Evolutionary conservation across 2,113 vertebrate genomes (phyloP).

Genomic region (Pelmatolapia mariae): DNA sequence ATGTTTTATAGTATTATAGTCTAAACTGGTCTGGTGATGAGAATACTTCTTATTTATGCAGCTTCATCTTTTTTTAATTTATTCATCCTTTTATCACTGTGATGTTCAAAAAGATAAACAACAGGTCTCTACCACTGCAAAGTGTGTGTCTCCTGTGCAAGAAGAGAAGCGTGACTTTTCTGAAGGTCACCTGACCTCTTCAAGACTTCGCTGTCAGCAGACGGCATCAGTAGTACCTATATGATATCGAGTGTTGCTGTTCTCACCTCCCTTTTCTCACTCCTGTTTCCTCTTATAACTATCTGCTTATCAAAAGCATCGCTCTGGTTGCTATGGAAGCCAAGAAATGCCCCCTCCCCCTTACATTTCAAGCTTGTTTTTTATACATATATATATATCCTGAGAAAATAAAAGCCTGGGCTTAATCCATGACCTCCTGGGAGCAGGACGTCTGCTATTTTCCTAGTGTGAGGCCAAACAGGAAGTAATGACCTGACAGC

Average conservation of each 20-base stretch:
- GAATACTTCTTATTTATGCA: neutral
- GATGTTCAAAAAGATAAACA: accelerated
- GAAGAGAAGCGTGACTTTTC: neutral
- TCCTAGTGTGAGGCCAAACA: neutral
- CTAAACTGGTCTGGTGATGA: neutral
- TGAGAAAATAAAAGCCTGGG: neutral
- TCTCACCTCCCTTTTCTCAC: neutral
- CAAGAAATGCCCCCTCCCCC: neutral
- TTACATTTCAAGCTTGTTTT: neutral
- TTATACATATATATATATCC: neutral
- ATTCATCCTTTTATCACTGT: neutral
- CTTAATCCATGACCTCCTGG: neutral
- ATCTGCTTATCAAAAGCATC: neutral
- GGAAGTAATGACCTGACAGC: neutral
- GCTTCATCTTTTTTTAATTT: neutral
- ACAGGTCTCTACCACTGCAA: neutral
- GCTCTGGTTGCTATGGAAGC: constrained; percentile 17
- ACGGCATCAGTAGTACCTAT: neutral
- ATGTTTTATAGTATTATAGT: neutral
- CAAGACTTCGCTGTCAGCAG: neutral
- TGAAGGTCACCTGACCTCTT: neutral
- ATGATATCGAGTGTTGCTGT: neutral
- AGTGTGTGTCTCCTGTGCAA: too few species aligned
- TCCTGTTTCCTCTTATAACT: neutral
- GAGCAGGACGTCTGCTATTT: neutral